These are phyloP conservation scores for Enteromius mattozi DNA, from an alignment of 2,797 vertebrate genomes.

Conservation along the genomic window DNA sequence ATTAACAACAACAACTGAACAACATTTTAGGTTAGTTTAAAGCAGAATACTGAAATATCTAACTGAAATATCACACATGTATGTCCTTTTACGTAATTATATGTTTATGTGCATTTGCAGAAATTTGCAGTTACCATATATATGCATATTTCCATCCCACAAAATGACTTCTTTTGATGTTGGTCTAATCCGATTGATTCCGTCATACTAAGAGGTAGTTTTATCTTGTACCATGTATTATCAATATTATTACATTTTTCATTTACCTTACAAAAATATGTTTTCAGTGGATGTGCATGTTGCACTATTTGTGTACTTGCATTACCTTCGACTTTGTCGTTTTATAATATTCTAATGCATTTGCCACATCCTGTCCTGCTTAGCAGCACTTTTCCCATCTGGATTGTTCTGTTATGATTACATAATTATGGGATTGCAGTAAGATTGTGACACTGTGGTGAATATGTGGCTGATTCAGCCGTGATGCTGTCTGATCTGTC, in stretches of 20 bases:
- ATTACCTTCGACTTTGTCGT: not conserved
- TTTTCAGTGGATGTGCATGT: not conserved
- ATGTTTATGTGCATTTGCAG: not conserved
- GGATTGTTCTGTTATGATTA: conserved; percentile 38
- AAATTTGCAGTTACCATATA: not conserved
- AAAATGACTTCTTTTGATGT: not conserved
- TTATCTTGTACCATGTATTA: not conserved
- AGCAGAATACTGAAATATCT: not conserved
- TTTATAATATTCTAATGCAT: conserved; percentile 22
- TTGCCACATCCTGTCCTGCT: conserved; percentile 1
- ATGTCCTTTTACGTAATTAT: not conserved
- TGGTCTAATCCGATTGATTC: not conserved
- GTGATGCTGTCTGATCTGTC: conserved; percentile 35
- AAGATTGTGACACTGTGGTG: conserved; percentile 33
- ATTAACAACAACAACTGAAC: not conserved
- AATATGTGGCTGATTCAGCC: conserved; percentile 27
- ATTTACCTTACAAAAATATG: not conserved
- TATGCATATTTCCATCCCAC: not conserved
- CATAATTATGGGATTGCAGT: conserved; percentile 40
- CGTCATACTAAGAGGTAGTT: not conserved
- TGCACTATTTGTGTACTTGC: not conserved
- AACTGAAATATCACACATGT: not conserved
- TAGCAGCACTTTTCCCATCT: conserved; percentile 24
- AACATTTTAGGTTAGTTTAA: not conserved
- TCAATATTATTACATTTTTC: not conserved